Evolutionary conservation across 2,888 invertebrate species (phyloP).

Genomic region (Blastobasis adustella): DNA sequence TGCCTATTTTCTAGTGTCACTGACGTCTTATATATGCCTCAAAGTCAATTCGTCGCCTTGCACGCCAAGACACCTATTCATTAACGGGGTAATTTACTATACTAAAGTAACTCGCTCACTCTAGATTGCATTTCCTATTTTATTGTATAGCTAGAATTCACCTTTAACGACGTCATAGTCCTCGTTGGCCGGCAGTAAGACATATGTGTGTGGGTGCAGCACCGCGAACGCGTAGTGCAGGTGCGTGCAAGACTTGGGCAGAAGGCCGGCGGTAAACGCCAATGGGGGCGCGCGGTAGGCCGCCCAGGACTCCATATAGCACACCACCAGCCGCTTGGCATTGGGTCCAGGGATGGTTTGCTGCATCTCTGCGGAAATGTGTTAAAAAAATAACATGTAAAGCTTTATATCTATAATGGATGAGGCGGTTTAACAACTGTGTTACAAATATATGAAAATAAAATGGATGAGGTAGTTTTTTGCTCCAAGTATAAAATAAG

Average conservation of each 20-base stretch:
- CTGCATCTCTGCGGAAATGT: constrained; percentile 43
- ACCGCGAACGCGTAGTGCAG: constrained; percentile 83
- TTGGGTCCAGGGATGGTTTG: constrained; percentile 40
- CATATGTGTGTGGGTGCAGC: constrained; percentile 78
- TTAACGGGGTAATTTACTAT: too few relatives aligned
- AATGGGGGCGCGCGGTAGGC: constrained; percentile 80
- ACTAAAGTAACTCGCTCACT: too few relatives aligned
- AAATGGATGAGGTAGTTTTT: background rate
- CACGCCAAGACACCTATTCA: too few relatives aligned
- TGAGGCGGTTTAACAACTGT: background rate
- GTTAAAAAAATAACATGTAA: too few relatives aligned
- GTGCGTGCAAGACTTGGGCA: constrained; percentile 83
- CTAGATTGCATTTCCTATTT: too few relatives aligned
- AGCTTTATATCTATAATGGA: too few relatives aligned
- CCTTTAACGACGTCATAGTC: constrained; percentile 84
- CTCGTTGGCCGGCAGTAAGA: constrained; percentile 77
- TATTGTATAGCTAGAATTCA: constrained; percentile 20
- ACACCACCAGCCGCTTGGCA: constrained; percentile 71
- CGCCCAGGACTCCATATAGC: constrained; percentile 81
- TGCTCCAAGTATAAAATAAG: background rate
- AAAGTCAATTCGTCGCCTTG: too few relatives aligned
- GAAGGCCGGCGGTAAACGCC: constrained; percentile 76
- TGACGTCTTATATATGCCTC: too few relatives aligned
- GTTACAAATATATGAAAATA: background rate
- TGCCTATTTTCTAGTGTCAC: too few relatives aligned